Evolutionary conservation across 2,797 vertebrate genomes (phyloP).

Genomic region (Microhierax caerulescens): DNA sequence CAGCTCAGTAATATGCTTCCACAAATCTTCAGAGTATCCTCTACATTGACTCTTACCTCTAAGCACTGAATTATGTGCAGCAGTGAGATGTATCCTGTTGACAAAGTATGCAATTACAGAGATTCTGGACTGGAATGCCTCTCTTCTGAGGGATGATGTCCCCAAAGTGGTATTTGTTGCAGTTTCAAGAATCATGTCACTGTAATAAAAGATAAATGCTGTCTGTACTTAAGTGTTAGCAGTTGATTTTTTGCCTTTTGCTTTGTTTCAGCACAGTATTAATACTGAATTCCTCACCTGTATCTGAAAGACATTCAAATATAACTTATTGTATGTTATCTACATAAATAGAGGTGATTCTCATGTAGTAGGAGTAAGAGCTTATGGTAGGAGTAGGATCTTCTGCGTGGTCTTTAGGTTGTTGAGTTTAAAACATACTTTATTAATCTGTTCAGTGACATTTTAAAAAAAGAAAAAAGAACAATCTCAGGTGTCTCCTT

Average conservation of each 20-base stretch:
- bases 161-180: neutral
- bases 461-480: neutral
- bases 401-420: neutral
- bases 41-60: slow-evolving; percentile 93
- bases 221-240: neutral
- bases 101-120: neutral
- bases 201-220: neutral
- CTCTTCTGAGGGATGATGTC: neutral
- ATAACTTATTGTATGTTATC: neutral
- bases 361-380: neutral
- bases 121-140: neutral
- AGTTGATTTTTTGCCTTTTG: neutral
- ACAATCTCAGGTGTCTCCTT: neutral
- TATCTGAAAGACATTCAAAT: neutral
- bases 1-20: slow-evolving; percentile 97
- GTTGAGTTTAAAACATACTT: neutral
- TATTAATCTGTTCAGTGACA: neutral
- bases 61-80: slow-evolving; percentile 80
- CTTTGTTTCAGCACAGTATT: neutral
- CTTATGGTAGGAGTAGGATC: neutral
- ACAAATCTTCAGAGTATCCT: slow-evolving; percentile 97
- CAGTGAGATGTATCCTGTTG: neutral
- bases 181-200: neutral
- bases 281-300: neutral
- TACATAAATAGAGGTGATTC: neutral